Percentiles rank a stretch among this genome's conserved stretches.
These are phyloP conservation scores for Campoplex capitator DNA, from an alignment of 2,888 invertebrate genomes.

Conservation along the genomic window DNA sequence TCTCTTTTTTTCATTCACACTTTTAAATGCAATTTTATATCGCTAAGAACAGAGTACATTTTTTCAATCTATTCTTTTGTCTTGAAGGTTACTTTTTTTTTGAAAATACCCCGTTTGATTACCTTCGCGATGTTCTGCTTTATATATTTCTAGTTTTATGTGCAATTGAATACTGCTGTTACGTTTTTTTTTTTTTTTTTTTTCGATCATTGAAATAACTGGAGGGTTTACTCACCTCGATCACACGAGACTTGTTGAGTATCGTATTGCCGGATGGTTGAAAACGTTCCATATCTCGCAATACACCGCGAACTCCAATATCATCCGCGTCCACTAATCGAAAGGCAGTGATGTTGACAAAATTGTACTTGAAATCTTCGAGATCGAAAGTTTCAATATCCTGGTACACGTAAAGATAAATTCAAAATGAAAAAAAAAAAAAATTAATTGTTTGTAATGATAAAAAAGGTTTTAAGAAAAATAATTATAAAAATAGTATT, in stretches of 20 bases:
- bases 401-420: conserved; percentile 76
- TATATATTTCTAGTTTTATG: neutral
- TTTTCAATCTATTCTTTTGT: neutral
- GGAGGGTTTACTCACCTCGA: conserved; percentile 83
- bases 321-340: conserved; percentile 90
- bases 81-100: neutral
- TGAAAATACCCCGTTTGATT: neutral
- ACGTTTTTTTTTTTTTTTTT: neutral
- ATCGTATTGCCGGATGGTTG: conserved; percentile 86
- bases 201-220: neutral
- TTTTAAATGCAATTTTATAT: neutral
- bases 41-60: no score
- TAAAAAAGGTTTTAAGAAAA: neutral
- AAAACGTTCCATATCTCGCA: conserved; percentile 90
- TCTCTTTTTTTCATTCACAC: no score
- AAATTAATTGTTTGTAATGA: neutral
- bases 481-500: neutral
- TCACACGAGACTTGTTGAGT: conserved; percentile 85
- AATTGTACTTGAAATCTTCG: conserved; percentile 91
- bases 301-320: conserved; percentile 88
- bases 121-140: neutral
- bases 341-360: conserved; percentile 91
- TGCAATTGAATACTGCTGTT: neutral
- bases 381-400: conserved; percentile 89
- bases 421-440: neutral